Base-by-base conservation (phyloP, 2,113 vertebrate genomes). In the Hipposideros armiger region DNA sequence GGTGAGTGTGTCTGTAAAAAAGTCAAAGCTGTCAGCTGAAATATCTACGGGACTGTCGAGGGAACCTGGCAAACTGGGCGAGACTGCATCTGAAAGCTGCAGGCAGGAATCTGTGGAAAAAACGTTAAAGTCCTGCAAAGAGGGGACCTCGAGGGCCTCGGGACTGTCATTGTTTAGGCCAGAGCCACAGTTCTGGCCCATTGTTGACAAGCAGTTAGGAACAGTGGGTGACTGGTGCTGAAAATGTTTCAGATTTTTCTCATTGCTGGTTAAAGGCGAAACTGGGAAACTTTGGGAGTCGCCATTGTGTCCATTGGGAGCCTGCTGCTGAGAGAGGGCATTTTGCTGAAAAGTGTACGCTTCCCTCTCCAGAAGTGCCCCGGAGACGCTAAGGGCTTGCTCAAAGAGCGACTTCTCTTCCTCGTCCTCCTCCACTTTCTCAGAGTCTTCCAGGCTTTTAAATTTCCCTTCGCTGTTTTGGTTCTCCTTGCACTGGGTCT, bases 191-290 rank as follows among this genome's bases (percentile, higher is more conserved):
- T 99, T 99, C 98, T 99, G 99, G 98, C 98, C 99, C 98, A 99
- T 99, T 99, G 99, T 99, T 98, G 99, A 98, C 98, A 98, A 98
- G 98, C 99, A 99, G 98, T 99, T 98, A 66, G 99, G 99, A 99
- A 98, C 99, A 99, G 99, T 99, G 99, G 99, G 99, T 98, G 99
- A 99, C 98, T 99, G 98, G 97, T 99, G 99, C 96, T 99, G 98
- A 98, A 99, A 99, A 99, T 99, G 99, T 99, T 99, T 99, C 98
- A 99, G 98, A 99, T 99, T 99, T 99, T 99, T 99, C 98, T 99
- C 99, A 99, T 99, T 99, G 98, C 99, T 99, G 98, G 98, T 99
- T 98, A 99, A 98, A 98, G 98, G 98, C 91, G 99, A 98, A 97
- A 98, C 99, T 93, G 99, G 97, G 92, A 99, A 98, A 98, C 98